Base-by-base conservation (phyloP, 1,140 invertebrate genomes). In the Artemia franciscana region DNA sequence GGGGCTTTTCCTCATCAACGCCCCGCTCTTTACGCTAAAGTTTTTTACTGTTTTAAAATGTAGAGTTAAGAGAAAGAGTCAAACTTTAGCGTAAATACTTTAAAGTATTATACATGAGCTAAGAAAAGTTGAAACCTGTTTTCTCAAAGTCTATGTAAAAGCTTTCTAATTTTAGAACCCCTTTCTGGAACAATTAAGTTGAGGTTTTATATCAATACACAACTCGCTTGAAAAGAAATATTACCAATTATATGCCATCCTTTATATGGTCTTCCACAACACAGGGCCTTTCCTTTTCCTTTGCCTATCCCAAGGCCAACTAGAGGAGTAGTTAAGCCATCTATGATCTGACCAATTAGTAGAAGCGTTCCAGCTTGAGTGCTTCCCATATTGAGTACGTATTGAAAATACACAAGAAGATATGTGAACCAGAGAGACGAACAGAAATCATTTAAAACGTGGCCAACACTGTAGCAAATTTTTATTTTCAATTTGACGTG, bases 361-460 rank as follows among this genome's bases (percentile, higher is more conserved):
- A 91, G 70, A 64, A 91, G 73, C 26, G 79, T 74, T 24, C 89
- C 90, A n/a, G 90, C 84, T 4, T 81, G 76, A 3, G 78, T 75
- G 59, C 84, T 83, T 64, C 79, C 74, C 70, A 93, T 81, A 57
- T 79, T 70, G 23, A 81, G 73, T 5, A 91, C 84, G 63, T 85
- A 79, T 75, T 91, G 85, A 24, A 91, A 79, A 73, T 85, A 93
- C 63, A 93, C 80, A 65, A 94, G 77, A 58, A 88, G 82, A 72
- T 93, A 94, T 0, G 86, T 88, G 73, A 94, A 93, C 90, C 90
- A 93, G 82, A 93, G 88, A 0, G 86, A 83, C 0, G 88, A 86
- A 68, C 86, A 85, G 0, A 93, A 76, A 73, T 94, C 90, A 75
- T 93, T 93, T 68, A 88, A 83, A 57, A 92, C 78, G 71, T 93